Evolutionary conservation across 2,113 vertebrate genomes (phyloP).

Genomic region (Rynchops niger): DNA sequence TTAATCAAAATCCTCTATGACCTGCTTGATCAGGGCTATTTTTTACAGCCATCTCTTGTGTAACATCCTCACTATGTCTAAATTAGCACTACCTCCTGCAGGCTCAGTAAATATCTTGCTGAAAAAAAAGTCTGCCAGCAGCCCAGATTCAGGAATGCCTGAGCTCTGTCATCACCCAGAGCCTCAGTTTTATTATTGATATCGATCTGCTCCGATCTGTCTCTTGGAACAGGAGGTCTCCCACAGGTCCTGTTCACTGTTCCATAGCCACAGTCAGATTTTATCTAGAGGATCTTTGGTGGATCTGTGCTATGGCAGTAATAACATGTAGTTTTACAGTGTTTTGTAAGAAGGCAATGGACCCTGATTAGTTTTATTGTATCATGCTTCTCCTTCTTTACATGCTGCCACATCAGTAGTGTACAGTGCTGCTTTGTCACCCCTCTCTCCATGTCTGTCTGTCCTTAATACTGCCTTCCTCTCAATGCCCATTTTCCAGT

Average conservation of each 20-base stretch:
- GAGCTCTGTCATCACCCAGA: neutral
- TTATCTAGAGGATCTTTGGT: neutral
- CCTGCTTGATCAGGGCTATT: neutral
- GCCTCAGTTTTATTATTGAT: neutral
- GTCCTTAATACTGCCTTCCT: neutral
- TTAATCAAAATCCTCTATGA: neutral
- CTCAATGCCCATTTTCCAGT: neutral
- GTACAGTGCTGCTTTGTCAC: neutral
- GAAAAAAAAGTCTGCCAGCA: neutral
- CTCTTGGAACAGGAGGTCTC: neutral
- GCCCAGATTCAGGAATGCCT: neutral
- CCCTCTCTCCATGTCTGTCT: fast-evolving
- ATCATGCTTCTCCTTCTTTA: neutral
- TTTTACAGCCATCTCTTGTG: neutral
- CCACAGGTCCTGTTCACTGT: neutral
- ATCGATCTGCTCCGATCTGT: neutral
- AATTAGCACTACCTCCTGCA: neutral
- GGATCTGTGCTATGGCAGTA: neutral
- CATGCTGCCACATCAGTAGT: neutral
- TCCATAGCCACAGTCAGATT: neutral
- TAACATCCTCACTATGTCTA: neutral
- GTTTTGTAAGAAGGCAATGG: neutral
- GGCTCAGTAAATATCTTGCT: neutral
- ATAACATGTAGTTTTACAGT: neutral
- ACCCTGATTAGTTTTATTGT: neutral